Evolutionary conservation across 2,113 vertebrate genomes (phyloP), one percentile per base, ranked within the genome.

Genomic region (Neodontobutis hainanensis): DNA sequence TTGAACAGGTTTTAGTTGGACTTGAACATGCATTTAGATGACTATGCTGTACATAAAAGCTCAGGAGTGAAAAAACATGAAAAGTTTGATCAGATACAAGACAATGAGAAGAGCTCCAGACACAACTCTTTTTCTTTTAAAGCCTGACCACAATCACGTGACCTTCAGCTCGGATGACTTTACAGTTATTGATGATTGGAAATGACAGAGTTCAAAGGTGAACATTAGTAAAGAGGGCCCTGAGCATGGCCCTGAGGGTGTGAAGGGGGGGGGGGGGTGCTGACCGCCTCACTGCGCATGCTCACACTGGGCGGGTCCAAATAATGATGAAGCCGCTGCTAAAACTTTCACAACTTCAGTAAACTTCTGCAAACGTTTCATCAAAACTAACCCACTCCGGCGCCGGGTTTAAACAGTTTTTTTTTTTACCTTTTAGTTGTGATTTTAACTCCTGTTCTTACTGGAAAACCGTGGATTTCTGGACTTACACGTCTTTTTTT

Each of bases 341-440:
- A 35, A 84, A 84, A n/a, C 78, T 86, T 83, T 60, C 68, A 42
- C 35, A 35, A 64, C 70, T 78, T 48, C 15, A 73, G 45, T 70
- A 73, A 84, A 75, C 72, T 89, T 87, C 44, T 27, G 75, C 69
- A 67, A 58, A 50, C 14, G 3, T 16, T 19, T 19, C 36, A 10
- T 36, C 12, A 6, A 6, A 6, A 6, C 10, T 35, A 10, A 6
- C 6, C 0, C 0, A 35, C n/a, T 65, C n/a, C 8, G 1, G 14
- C 0, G 11, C 0, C n/a, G 1, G 15, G 11, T 32, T 63, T 43
- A 0, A 6, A 8, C 15, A 0, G 2, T 48, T 61, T 12, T 4
- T n/a, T 1, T 16, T 40, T 11, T 0, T 1, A 2, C 9, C 3
- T 11, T 15, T 7, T 11, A 5, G 1, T 43, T 6, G 10, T 11